Conservation (phyloP, 2,888 invertebrate genomes). For the Drosophila merina region DNA sequence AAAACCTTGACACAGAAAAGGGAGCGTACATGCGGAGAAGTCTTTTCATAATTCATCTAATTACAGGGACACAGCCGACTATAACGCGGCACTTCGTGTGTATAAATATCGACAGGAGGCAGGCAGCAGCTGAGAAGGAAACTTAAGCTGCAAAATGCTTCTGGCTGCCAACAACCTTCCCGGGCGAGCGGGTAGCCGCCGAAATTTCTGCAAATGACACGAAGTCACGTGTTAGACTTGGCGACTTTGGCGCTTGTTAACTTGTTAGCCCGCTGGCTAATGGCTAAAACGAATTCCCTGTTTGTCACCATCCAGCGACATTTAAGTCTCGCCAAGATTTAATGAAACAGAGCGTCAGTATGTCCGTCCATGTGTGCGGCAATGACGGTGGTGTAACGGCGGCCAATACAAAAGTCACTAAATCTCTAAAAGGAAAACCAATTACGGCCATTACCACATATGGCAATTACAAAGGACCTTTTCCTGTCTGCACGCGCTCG, state of each 20-base stretch:
- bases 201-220: constrained; percentile 77
- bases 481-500: constrained; percentile 52
- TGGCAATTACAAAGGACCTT: constrained; percentile 73
- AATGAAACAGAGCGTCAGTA: constrained; percentile 43
- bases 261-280: constrained; percentile 66
- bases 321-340: constrained; percentile 65
- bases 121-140: background rate
- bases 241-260: constrained; percentile 76
- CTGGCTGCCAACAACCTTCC: constrained; percentile 38
- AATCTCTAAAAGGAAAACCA: constrained; percentile 77
- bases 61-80: constrained; percentile 21
- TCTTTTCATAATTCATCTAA: constrained; percentile 42
- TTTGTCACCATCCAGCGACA: constrained; percentile 61
- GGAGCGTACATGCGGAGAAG: constrained; percentile 5
- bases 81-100: constrained; percentile 25
- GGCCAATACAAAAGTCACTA: constrained; percentile 74
- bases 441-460: constrained; percentile 76
- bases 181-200: constrained; percentile 25
- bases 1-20: constrained; percentile 47
- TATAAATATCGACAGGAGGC: constrained; percentile 30
- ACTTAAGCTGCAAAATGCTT: constrained; percentile 28
- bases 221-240: constrained; percentile 80
- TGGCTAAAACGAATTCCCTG: constrained; percentile 75
- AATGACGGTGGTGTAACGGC: constrained; percentile 30
- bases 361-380: constrained; percentile 26